phyloP scores from a whole-genome alignment of 2,888 invertebrate genomes.

The Plagodis dolabraria region DNA sequence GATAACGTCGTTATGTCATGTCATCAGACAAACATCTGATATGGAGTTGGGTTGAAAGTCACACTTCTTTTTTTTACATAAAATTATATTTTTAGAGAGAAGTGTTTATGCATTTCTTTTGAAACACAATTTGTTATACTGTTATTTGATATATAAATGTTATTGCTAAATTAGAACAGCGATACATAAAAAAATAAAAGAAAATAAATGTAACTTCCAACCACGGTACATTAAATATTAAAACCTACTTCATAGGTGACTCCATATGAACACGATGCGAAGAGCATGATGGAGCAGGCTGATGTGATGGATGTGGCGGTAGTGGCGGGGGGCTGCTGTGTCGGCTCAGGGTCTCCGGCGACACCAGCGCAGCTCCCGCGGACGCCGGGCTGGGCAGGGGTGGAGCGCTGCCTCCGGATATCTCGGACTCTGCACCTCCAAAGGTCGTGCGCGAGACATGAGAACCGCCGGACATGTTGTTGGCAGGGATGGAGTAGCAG shows the following conservation, averaged over 20 bases:
- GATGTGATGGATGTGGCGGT: conserved; percentile 83
- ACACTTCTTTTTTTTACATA: no score
- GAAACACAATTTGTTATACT: no score
- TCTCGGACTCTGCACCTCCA: conserved; percentile 71
- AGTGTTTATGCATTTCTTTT: no score
- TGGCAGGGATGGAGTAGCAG: conserved; percentile 86
- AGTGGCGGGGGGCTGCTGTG: conserved; percentile 85
- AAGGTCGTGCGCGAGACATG: conserved; percentile 83
- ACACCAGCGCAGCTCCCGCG: conserved; percentile 89
- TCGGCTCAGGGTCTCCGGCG: conserved; percentile 89
- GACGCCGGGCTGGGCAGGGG: conserved; percentile 91
- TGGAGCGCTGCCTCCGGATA: conserved; percentile 80
- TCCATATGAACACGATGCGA: conserved; percentile 84
- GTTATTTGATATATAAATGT: no score
- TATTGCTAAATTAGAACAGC: no score
- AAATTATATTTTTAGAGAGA: no score
- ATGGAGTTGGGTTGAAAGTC: no score
- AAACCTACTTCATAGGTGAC: conserved; percentile 76
- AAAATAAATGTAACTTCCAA: not conserved
- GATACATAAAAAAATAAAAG: no score
- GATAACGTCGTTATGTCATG: no score
- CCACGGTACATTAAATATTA: not conserved
- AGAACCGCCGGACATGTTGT: conserved; percentile 87
- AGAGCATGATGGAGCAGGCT: conserved; percentile 80
- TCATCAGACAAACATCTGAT: no score